phyloP scores from a whole-genome alignment of 1,140 invertebrate genomes.

The Teleopsis dalmanni region DNA sequence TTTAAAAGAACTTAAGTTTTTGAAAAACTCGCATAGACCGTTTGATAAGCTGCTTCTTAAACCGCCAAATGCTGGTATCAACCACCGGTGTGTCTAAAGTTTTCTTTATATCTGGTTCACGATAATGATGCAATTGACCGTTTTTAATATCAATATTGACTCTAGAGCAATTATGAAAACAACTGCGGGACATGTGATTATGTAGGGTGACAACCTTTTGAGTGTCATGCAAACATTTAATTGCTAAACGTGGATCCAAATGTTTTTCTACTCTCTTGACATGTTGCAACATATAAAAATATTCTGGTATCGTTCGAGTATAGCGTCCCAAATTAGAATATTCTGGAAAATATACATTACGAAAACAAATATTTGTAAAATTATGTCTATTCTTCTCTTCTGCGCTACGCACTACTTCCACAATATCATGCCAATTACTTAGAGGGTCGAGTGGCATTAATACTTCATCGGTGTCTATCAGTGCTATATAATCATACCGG shows the following conservation, averaged over 20 bases:
- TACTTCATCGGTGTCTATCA: slow-evolving; percentile 87
- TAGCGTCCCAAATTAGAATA: slow-evolving; percentile 68
- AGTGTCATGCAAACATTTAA: slow-evolving; percentile 88
- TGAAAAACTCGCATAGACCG: not conserved
- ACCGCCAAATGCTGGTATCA: not conserved
- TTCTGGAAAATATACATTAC: slow-evolving; percentile 88
- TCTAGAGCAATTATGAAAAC: slow-evolving; percentile 70
- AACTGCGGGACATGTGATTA: slow-evolving; percentile 83
- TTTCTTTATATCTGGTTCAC: slow-evolving; percentile 28
- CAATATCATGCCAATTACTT: slow-evolving; percentile 57
- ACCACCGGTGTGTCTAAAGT: not conserved
- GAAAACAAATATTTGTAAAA: slow-evolving; percentile 70
- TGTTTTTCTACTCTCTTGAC: slow-evolving; percentile 79
- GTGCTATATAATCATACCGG: slow-evolving; percentile 76
- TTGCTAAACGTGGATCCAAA: slow-evolving; percentile 74
- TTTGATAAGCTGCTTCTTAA: not conserved
- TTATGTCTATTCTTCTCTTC: slow-evolving; percentile 45
- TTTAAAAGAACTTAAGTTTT: slow-evolving; percentile 20
- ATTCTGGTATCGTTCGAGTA: slow-evolving; percentile 67
- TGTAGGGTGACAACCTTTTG: slow-evolving; percentile 74
- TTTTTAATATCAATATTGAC: slow-evolving; percentile 66
- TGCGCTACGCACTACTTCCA: slow-evolving; percentile 45
- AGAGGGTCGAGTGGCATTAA: slow-evolving; percentile 60
- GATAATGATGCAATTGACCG: slow-evolving; percentile 86
- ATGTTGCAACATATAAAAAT: slow-evolving; percentile 87